Percentiles rank a stretch among this genome's conserved stretches.
Evolutionary conservation across 2,888 invertebrate genomes (phyloP).

Genomic region (Acanthoscelides obtectus): DNA sequence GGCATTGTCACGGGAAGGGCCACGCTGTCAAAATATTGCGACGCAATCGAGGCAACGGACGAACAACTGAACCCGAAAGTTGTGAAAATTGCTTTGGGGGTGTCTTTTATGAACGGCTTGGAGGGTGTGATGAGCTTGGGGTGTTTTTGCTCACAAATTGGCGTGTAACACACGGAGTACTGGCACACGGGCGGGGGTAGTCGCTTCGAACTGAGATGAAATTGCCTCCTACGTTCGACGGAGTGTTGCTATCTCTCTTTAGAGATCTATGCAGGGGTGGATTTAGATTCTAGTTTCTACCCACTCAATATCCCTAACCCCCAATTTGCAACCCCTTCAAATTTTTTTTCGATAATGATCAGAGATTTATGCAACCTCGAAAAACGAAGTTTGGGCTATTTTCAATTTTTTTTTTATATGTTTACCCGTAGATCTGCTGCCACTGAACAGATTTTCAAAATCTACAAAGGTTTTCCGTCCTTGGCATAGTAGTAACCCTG

Average conservation of each 20-base stretch:
- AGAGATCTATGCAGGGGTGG: background rate
- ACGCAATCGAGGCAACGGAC: background rate
- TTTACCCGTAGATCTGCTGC: too few relatives aligned
- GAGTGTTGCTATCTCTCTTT: background rate
- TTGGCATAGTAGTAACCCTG: too few relatives aligned
- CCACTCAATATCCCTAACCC: too few relatives aligned
- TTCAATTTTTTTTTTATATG: too few relatives aligned
- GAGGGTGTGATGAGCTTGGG: background rate
- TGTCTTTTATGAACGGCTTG: background rate
- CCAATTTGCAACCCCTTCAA: too few relatives aligned
- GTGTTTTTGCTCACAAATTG: background rate
- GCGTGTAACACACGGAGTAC: background rate
- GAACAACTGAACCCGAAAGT: background rate
- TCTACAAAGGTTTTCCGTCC: too few relatives aligned
- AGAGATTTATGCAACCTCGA: too few relatives aligned
- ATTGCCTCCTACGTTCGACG: background rate
- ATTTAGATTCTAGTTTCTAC: background rate
- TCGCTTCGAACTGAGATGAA: background rate
- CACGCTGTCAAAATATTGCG: conserved; percentile 1
- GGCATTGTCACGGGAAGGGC: conserved; percentile 26
- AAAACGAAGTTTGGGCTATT: too few relatives aligned
- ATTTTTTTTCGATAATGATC: too few relatives aligned
- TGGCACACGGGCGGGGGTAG: background rate
- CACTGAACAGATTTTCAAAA: too few relatives aligned
- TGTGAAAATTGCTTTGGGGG: background rate